Percentiles rank a stretch among this genome's conserved stretches.
phyloP scores from a whole-genome alignment of 2,113 vertebrate species.

The Larimichthys crocea region DNA sequence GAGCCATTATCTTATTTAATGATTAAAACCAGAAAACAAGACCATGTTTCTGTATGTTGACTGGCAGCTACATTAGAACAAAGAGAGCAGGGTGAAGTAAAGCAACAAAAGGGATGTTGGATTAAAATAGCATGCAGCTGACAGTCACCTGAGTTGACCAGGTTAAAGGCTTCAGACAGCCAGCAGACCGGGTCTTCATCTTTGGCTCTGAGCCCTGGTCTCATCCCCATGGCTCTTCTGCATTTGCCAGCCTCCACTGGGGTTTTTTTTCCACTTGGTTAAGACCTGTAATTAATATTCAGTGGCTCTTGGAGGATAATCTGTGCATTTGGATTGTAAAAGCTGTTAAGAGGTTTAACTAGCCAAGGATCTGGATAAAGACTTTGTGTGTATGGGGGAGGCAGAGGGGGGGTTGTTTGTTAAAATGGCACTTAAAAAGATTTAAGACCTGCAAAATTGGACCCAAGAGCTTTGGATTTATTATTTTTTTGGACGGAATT shows the following conservation, averaged over 20 bases:
- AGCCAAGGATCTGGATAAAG: conserved; percentile 70
- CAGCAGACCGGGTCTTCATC: conserved; percentile 6
- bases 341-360: conserved; percentile 76
- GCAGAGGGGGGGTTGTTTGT: conserved; percentile 41
- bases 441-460: conserved; percentile 31
- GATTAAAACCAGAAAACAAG: not conserved
- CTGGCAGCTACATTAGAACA: not conserved
- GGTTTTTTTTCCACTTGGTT: conserved; percentile 72
- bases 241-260: conserved; percentile 45
- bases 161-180: conserved; percentile 2
- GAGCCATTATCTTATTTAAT: not conserved
- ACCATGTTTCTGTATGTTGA: not conserved
- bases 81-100: not conserved
- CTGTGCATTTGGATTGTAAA: conserved; percentile 63
- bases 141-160: conserved; percentile 11
- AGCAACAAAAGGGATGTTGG: not conserved
- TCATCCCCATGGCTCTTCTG: not conserved
- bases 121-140: not conserved
- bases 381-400: conserved; percentile 30
- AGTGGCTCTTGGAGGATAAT: conserved; percentile 72
- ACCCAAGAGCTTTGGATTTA: not conserved
- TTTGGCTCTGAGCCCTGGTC: conserved; percentile 27
- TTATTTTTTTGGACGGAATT: not conserved
- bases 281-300: conserved; percentile 78
- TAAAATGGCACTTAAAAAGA: conserved; percentile 55